A percentile compares a stretch with the other conserved stretches of the same genome.
Conservation (phyloP, 2,113 vertebrate genomes). For the Lepus americanus region DNA sequence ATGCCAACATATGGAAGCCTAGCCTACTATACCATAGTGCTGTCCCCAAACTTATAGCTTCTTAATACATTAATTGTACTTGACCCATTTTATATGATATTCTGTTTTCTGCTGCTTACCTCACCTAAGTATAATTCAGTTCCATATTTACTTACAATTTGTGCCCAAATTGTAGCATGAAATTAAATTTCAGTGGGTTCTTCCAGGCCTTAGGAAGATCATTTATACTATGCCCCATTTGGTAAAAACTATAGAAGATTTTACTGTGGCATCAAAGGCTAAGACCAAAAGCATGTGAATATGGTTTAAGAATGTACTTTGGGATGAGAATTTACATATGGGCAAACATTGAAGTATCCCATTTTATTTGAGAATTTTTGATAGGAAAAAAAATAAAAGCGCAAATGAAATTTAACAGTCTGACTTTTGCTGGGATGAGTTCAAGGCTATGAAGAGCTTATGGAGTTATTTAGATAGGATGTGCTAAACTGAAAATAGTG, state of each 20-base stretch:
- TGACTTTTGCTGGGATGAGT: not conserved
- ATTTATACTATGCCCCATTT: not conserved
- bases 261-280: not conserved
- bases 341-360: not conserved
- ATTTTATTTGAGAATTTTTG: not conserved
- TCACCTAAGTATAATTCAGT: not conserved
- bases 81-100: not conserved
- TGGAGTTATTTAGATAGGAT: not conserved
- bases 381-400: not conserved
- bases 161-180: not conserved
- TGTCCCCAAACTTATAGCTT: not conserved
- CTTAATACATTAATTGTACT: not conserved
- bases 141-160: not conserved
- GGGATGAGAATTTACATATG: not conserved
- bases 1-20: too few relatives aligned
- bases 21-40: too few relatives aligned
- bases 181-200: not conserved
- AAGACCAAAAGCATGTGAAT: not conserved
- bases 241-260: not conserved
- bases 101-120: not conserved
- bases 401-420: not conserved
- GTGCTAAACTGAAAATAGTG: not conserved
- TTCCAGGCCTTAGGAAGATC: not conserved
- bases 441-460: not conserved
- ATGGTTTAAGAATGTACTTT: not conserved